These are phyloP conservation scores for Istiophorus platypterus DNA, from an alignment of 2,113 vertebrate genomes.

Conservation along the genomic window DNA sequence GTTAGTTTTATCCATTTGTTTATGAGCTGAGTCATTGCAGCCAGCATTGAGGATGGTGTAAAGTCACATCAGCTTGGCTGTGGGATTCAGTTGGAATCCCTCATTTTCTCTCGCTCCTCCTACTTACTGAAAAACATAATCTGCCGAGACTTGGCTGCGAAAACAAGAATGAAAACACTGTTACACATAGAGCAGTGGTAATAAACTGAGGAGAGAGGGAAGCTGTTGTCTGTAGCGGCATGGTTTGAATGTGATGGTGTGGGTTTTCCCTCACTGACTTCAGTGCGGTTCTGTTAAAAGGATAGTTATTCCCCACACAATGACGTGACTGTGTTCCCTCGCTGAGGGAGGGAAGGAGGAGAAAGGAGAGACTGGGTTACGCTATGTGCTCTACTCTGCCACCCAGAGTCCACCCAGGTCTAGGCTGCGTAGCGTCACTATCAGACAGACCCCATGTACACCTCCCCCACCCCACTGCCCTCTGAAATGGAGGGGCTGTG, in stretches of 20 bases:
- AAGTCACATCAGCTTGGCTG: conserved; percentile 69
- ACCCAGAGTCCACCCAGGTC: conserved; percentile 74
- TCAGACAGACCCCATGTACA: conserved; percentile 68
- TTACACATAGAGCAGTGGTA: conserved; percentile 19
- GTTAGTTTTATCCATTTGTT: conserved; percentile 54
- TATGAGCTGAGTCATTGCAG: conserved; percentile 77
- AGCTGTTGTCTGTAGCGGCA: conserved; percentile 40
- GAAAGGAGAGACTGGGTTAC: conserved; percentile 62
- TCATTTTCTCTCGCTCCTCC: conserved; percentile 50
- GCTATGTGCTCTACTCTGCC: conserved; percentile 75
- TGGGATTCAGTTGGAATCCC: conserved; percentile 52
- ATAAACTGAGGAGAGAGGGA: conserved; percentile 53
- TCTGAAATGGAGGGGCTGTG: conserved; percentile 61
- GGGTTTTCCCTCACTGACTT: conserved; percentile 74
- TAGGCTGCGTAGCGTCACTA: conserved; percentile 74
- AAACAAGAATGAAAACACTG: conserved; percentile 58
- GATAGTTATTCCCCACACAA: conserved; percentile 72
- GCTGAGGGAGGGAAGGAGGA: conserved; percentile 52
- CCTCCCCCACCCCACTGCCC: conserved; percentile 69
- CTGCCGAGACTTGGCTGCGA: conserved; percentile 37
- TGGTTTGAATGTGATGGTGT: conserved; percentile 45
- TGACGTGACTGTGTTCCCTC: conserved; percentile 77
- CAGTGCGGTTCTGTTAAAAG: conserved; percentile 64
- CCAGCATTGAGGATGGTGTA: conserved; percentile 54
- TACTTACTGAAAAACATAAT: conserved; percentile 58